Evolutionary conservation across 2,797 vertebrate genomes (phyloP), one percentile per base, ranked within the genome.

Genomic region (Helostoma temminkii): DNA sequence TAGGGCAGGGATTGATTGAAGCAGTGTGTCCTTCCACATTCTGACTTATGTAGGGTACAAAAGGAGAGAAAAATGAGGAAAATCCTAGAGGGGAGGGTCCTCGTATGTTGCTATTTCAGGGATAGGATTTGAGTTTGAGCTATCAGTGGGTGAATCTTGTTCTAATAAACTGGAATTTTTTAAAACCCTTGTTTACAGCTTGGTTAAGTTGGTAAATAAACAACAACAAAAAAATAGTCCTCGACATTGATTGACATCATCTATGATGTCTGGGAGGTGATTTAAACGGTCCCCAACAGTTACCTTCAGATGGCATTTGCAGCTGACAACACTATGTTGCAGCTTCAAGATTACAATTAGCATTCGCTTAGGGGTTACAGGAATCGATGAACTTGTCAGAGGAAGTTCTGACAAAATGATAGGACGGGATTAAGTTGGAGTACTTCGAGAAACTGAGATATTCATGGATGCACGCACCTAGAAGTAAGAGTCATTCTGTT

Each of bases 1-100:
- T 86, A 87, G 76, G 70, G 50, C 46, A 0, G 1, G 54, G 72
- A 80, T 66, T 74, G 88, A 89, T 89, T 87, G 71, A 83, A 72
- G 78, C 52, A 66, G 66, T 41, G 54, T 57, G 62, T 67, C 54
- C 43, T n/a, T 70, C 49, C 52, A 43, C 19, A 19, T 71, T 54
- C 66, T 63, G 42, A 52, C 25, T 5, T 21, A 32, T 14, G 45
- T 5, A 9, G 49, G 49, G 54, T 68, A 53, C 48, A 45, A 52
- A 68, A 65, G 53, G n/a, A 54, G 21, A 26, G 36, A 24, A 28
- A 68, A 63, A 73, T 18, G 56, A 66, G 52, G 25, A 43, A 41
- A 48, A 49, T 22, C 26, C 32, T n/a, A 7, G 11, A 6, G 30
- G 39, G 42, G 50, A 14, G 18, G 39, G 34, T 34, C 14, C 15